Conservation (phyloP, 1,140 invertebrate genomes). For the Neodiprion lecontei region DNA sequence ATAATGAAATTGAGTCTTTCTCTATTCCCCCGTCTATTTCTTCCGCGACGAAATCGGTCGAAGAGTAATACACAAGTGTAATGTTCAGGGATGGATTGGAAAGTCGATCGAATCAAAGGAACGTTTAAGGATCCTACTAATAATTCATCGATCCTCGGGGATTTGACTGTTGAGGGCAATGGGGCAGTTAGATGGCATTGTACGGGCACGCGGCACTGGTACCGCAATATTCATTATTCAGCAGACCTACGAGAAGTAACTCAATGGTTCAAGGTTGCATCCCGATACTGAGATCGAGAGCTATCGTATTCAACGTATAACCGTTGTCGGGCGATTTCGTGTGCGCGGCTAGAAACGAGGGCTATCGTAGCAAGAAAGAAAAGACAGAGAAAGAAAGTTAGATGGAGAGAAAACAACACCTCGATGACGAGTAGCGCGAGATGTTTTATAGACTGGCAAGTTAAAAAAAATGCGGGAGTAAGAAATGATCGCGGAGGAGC, state of each 20-base stretch:
- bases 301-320: not conserved
- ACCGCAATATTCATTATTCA: constrained; percentile 3
- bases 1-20: no score
- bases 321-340: not conserved
- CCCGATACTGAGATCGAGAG: not conserved
- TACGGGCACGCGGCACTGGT: not conserved
- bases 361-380: not conserved
- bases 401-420: not conserved
- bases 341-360: not conserved
- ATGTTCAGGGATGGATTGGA: no score
- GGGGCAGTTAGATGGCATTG: not conserved
- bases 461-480: no score
- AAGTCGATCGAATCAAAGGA: no score
- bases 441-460: no score
- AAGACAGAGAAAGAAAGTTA: not conserved
- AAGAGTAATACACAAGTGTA: no score
- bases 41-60: no score
- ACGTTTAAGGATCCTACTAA: not conserved
- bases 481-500: no score
- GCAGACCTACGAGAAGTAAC: not conserved
- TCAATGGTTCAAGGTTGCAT: constrained; percentile 4
- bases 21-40: no score
- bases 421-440: no score
- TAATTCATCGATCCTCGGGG: not conserved
- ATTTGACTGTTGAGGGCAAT: not conserved